These are phyloP conservation scores for Centropus unirufus DNA, from an alignment of 2,113 vertebrate species.

Conservation along the genomic window DNA sequence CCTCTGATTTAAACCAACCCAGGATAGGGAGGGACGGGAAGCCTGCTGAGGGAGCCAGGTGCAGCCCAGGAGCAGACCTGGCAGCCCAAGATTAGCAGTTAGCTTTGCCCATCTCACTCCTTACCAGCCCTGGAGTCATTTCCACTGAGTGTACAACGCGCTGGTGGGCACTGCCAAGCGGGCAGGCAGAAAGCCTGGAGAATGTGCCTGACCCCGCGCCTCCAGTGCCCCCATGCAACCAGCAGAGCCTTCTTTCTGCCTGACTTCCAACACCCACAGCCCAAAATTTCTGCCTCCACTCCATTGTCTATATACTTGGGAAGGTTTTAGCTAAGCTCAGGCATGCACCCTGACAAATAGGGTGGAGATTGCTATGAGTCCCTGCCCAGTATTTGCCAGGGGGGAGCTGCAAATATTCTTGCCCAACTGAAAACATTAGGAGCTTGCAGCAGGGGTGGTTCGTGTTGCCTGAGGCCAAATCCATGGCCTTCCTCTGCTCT, in stretches of 20 bases:
- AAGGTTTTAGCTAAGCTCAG: neutral
- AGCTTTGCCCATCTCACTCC: neutral
- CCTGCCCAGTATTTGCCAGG: neutral
- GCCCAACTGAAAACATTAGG: neutral
- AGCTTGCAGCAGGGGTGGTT: neutral
- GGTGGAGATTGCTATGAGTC: neutral
- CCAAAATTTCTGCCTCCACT: neutral
- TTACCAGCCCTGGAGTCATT: neutral
- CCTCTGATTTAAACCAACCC: neutral
- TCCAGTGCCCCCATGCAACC: neutral
- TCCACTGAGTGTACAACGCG: rapidly evolving
- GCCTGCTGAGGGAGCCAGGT: neutral
- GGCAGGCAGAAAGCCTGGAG: neutral
- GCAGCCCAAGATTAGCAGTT: neutral
- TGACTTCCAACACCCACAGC: rapidly evolving
- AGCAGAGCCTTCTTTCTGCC: neutral
- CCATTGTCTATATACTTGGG: rapidly evolving
- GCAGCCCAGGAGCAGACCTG: neutral
- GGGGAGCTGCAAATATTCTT: neutral
- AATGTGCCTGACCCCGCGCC: rapidly evolving
- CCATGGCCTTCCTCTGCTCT: rapidly evolving
- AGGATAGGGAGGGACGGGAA: neutral
- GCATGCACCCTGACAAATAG: rapidly evolving
- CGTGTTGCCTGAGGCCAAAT: neutral
- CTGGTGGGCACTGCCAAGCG: rapidly evolving